These are phyloP conservation scores for Triplophysa tibetana DNA, from an alignment of 2,113 vertebrate genomes.

Conservation along the genomic window DNA sequence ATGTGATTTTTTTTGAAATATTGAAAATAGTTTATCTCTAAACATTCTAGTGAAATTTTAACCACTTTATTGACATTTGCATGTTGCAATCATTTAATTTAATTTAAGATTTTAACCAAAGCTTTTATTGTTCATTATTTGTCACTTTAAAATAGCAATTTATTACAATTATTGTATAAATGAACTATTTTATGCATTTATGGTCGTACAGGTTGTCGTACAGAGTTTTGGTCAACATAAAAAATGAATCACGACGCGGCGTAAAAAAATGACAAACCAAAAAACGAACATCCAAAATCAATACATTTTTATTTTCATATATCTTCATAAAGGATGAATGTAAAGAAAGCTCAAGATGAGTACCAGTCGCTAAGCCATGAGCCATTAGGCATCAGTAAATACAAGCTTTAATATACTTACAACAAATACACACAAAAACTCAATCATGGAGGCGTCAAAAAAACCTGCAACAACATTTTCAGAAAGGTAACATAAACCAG, in stretches of 20 bases:
- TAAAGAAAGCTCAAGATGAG: conserved; percentile 76
- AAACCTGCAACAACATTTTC: conserved; percentile 68
- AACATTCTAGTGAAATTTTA: too few species aligned
- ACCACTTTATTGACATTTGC: too few species aligned
- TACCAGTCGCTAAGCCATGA: conserved; percentile 76
- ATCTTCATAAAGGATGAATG: conserved; percentile 78
- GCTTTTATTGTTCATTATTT: not conserved
- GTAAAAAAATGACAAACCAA: conserved; percentile 68
- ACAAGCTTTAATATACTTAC: conserved; percentile 73
- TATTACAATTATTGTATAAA: too few species aligned
- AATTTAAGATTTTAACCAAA: not conserved
- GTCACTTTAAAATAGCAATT: too few species aligned
- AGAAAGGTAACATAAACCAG: conserved; percentile 62
- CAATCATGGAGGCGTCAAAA: conserved; percentile 64
- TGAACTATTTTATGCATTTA: too few species aligned
- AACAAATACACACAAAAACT: conserved; percentile 70
- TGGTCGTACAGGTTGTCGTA: not conserved
- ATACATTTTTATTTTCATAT: conserved; percentile 80
- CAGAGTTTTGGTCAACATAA: conserved; percentile 56
- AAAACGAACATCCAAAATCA: conserved; percentile 78
- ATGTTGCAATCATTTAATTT: not conserved
- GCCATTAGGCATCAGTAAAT: conserved; percentile 77
- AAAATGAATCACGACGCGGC: conserved; percentile 66
- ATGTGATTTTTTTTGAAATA: too few species aligned
- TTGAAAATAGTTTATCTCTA: too few species aligned